phyloP scores from a whole-genome alignment of 1,140 invertebrate species.

The Penaeus vannamei region DNA sequence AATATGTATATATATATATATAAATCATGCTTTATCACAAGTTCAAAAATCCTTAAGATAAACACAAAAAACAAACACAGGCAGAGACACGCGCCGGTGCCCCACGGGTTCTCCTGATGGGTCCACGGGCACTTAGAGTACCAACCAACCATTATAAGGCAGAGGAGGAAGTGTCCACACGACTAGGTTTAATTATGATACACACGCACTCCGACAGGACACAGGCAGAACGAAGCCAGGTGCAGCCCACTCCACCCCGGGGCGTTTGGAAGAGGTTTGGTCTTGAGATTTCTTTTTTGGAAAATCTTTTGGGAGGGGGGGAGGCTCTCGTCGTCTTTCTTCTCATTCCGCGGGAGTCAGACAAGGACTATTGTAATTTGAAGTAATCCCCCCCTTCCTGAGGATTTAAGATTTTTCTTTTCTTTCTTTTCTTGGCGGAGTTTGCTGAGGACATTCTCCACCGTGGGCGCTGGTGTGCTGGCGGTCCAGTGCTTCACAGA shows the following conservation, averaged over 20 bases:
- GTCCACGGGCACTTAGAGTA: constrained; percentile 14
- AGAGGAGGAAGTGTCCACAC: constrained; percentile 48
- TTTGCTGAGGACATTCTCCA: too few species aligned
- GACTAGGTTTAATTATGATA: constrained; percentile 43
- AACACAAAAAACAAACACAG: too few species aligned
- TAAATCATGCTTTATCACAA: too few species aligned
- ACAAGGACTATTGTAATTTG: too few species aligned
- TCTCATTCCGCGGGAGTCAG: too few species aligned
- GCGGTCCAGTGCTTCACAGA: constrained; percentile 1
- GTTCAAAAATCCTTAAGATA: too few species aligned
- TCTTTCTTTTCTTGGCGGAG: too few species aligned
- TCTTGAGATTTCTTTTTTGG: background rate
- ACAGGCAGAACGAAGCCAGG: constrained; percentile 34
- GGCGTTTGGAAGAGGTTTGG: background rate
- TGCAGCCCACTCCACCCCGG: constrained; percentile 35
- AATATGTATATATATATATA: too few species aligned
- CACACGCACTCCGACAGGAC: constrained; percentile 48
- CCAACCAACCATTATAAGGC: constrained; percentile 46
- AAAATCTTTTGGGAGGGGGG: background rate
- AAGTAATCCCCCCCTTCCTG: too few species aligned
- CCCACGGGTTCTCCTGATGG: background rate
- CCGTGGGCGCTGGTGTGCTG: too few species aligned
- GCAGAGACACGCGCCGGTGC: background rate
- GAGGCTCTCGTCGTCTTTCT: too few species aligned
- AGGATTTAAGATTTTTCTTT: too few species aligned